Base-by-base conservation (phyloP, 2,888 invertebrate genomes). In the Petrolisthes cinctipes region DNA sequence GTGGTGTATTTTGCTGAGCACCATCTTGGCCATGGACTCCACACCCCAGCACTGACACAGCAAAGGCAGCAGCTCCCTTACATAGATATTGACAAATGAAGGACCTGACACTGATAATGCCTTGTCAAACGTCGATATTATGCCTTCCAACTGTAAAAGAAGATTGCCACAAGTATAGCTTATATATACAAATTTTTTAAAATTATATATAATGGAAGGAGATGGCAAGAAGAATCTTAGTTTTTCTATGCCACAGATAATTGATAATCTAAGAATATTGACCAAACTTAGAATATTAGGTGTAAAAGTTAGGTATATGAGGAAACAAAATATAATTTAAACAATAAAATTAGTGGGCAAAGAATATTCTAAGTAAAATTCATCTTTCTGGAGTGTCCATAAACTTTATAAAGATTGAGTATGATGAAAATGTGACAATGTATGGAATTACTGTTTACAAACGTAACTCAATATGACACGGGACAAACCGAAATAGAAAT, bases 31-130 rank as follows among this genome's bases (percentile, higher is more conserved):
- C 73, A 87, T 80, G 71, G 68, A 57, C 37, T 54, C 5, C 53
- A 66, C 14, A 17, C 83, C 80, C 87, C 87, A 87, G 23, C 87
- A 83, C 73, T 87, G 83, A 23, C 80, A n/a, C 71, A 87, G 75
- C 53, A 87, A 51, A 1, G 80, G 83, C 61, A 87, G 7, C 71
- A 87, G 54, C 54, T 87, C 87, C 6, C 51, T 73, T 54, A 83
- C 54, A 37, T 83, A 87, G 4, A 73, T 83, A 20, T 37, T 73
- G 5, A 79, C 73, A 79, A 87, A 87, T 20, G 17, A 78, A 56
- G 20, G 57, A 11, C 83, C 87, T 23, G 83, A 53, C 4, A 23
- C 83, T 23, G 51, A 14, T 14, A 73, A 5, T n/a, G 83, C 87
- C 73, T n/a, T 4, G 11, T 87, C 87, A 83, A 83, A 83, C 20